phyloP scores from a whole-genome alignment of 2,888 invertebrate species.

The Elaeidobius kamerunicus region DNA sequence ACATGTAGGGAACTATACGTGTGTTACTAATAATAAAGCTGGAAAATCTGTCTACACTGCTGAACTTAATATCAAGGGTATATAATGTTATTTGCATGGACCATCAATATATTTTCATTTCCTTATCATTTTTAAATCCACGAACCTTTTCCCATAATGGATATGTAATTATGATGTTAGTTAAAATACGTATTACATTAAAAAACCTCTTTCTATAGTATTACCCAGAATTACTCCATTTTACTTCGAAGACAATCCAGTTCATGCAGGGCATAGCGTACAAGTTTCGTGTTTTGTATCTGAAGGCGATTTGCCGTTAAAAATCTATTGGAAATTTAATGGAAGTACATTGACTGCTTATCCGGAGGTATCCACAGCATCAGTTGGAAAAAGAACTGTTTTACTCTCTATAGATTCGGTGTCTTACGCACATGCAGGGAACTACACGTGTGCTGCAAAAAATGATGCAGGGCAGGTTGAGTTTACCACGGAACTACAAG shows the following conservation, averaged over 20 bases:
- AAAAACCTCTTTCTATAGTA: too few relatives aligned
- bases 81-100: conserved; percentile 1
- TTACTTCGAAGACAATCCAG: conserved; percentile 70
- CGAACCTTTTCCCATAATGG: too few relatives aligned
- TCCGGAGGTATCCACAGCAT: conserved; percentile 55
- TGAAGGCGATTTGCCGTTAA: conserved; percentile 72
- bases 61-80: conserved; percentile 56
- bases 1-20: conserved; percentile 58
- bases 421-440: conserved; percentile 62
- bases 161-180: too few relatives aligned
- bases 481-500: conserved; percentile 60
- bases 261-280: conserved; percentile 46
- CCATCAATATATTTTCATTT: not conserved
- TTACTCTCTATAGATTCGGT: conserved; percentile 67
- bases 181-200: too few relatives aligned
- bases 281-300: conserved; percentile 60
- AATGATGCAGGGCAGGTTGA: conserved; percentile 62
- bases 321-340: conserved; percentile 71
- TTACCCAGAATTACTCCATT: conserved; percentile 77
- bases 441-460: conserved; percentile 64
- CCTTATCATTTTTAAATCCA: too few relatives aligned
- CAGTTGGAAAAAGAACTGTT: conserved; percentile 59
- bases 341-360: conserved; percentile 55
- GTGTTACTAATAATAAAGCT: conserved; percentile 54
- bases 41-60: conserved; percentile 53